Conservation (phyloP, 2,113 vertebrate species). For the Peucedramus taeniatus region DNA sequence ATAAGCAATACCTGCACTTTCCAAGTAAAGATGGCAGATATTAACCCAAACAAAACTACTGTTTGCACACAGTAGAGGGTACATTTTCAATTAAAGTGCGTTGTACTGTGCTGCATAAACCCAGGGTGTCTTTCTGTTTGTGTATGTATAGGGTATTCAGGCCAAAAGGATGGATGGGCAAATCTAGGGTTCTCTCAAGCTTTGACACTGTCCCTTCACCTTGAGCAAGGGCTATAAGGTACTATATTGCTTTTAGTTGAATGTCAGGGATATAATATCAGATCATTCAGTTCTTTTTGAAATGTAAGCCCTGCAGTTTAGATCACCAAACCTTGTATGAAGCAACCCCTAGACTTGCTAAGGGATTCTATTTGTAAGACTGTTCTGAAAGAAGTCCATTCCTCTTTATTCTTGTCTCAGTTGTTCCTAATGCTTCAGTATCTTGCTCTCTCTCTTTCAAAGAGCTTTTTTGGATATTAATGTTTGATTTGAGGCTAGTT, state of each 20-base stretch:
- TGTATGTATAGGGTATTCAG: background rate
- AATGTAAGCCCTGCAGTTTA: background rate
- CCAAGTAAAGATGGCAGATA: background rate
- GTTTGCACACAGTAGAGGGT: background rate
- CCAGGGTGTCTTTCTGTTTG: background rate
- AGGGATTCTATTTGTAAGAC: background rate
- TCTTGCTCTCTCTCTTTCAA: background rate
- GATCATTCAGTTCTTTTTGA: background rate
- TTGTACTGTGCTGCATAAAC: background rate
- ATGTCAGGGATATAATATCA: background rate
- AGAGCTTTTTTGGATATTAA: background rate
- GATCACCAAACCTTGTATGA: background rate
- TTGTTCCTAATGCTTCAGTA: background rate
- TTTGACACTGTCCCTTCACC: background rate
- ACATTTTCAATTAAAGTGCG: background rate
- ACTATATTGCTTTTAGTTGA: background rate
- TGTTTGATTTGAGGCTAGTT: background rate
- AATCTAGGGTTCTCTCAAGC: background rate
- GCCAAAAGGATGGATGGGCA: background rate
- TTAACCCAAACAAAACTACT: background rate
- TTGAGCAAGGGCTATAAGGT: background rate
- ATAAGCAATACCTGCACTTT: background rate
- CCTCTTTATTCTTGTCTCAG: background rate
- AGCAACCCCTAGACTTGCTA: background rate
- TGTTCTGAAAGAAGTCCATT: background rate